Evolutionary conservation across 1,140 invertebrate genomes (phyloP), one percentile per base, ranked within the genome.

Genomic region (Trichonephila inaurata): DNA sequence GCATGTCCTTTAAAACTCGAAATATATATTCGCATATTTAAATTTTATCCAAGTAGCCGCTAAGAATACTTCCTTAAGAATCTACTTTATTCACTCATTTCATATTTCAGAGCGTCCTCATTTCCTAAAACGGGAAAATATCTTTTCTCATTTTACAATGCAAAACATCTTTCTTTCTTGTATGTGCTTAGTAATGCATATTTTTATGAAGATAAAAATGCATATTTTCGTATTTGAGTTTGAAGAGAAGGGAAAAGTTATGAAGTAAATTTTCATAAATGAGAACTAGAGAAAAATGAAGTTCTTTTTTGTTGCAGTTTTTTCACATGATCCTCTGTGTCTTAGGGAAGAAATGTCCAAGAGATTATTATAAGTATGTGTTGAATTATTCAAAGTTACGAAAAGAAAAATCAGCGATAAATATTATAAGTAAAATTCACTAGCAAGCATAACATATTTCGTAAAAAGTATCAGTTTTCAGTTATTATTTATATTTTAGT

Each of bases 121-220:
- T 40, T 77, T 77, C 7, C 10, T 33, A 28, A 14, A 77, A 77
- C 16, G 4, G 28, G 7, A 6, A 77, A 6, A 7, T 19, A 18
- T 77, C 33, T 6, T 77, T 77, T 77, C n/a, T 40, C 16, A 40
- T 77, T 40, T 77, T 77, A 33, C 72, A 40, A 28, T 40, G 72
- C 72, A 77, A 40, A 77, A 77, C 18, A 40, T 40, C 16, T 77
- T 77, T 16, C 16, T 33, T 18, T 77, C 28, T 33, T 77, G 6
- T 40, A 40, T 40, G 3, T 33, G n/a, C 69, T 16, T 28, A 33
- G 6, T 77, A 77, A 77, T 18, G 18, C 18, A 77, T 77, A 77
- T 40, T 77, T 77, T 77, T 77, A 77, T 77, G 14, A 18, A 77
- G 72, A 40, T 40, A 77, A 77, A 77, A 77, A 77, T 62, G 66